Evolutionary conservation across 2,113 vertebrate species (phyloP).

Genomic region (Panthera tigris): DNA sequence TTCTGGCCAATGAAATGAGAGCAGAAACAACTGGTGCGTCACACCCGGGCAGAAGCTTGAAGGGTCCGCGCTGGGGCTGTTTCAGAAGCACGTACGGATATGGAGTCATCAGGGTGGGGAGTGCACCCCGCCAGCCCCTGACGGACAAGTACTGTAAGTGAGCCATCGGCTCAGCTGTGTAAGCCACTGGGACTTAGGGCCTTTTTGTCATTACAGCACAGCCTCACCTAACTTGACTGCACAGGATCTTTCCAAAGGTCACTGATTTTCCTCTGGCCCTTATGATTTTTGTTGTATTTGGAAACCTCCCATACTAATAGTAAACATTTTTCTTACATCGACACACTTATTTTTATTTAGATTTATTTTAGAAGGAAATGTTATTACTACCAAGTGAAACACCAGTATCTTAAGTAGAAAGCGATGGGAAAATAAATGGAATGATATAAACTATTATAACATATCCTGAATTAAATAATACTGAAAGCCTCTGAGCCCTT

Average conservation of each 20-base stretch:
- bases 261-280: background rate
- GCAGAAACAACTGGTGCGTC: background rate
- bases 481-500: background rate
- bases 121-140: background rate
- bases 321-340: background rate
- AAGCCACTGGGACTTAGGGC: background rate
- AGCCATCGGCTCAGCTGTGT: background rate
- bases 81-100: background rate
- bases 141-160: background rate
- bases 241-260: background rate
- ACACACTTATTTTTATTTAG: background rate
- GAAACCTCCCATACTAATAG: background rate
- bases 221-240: background rate
- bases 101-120: background rate
- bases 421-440: background rate
- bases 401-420: background rate
- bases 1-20: background rate
- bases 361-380: slow-evolving; percentile 23
- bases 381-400: background rate
- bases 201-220: background rate
- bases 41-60: background rate
- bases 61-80: background rate
- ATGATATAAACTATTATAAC: background rate
- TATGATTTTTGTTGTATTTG: background rate
- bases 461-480: background rate